A percentile compares a stretch with the other conserved stretches of the same genome.
Conservation (phyloP, 2,113 vertebrate genomes). For the Ranitomeya variabilis region DNA sequence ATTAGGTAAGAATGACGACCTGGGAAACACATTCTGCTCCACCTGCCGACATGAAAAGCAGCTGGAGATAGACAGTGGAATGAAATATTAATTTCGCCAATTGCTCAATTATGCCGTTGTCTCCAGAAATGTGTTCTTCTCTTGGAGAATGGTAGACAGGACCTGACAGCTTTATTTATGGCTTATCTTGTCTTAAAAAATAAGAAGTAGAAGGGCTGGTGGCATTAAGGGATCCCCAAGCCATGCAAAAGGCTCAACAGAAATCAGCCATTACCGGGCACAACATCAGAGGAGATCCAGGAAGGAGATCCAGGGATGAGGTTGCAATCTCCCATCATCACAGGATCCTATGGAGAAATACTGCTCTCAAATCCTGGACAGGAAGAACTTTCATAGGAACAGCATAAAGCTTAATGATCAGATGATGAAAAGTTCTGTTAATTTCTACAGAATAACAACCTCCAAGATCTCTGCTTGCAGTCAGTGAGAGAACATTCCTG, state of each 20-base stretch:
- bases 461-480: neutral
- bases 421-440: neutral
- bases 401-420: neutral
- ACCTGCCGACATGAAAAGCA: slow-evolving; percentile 31
- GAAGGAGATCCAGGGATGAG: neutral
- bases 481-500: neutral
- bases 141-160: neutral
- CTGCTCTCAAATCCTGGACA: neutral
- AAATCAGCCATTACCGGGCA: neutral
- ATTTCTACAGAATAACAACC: neutral
- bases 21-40: neutral
- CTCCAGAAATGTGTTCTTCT: slow-evolving; percentile 33
- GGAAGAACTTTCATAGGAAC: neutral
- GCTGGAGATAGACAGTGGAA: slow-evolving; percentile 26
- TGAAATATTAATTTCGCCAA: slow-evolving; percentile 48
- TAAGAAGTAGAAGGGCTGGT: neutral
- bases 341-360: neutral
- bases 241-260: slow-evolving; percentile 4
- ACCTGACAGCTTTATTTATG: slow-evolving; percentile 48
- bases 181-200: slow-evolving; percentile 18
- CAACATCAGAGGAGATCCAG: neutral
- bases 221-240: neutral
- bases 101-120: slow-evolving; percentile 40
- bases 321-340: neutral
- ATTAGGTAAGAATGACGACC: slow-evolving; percentile 29